These are phyloP conservation scores for Gorsachius goisagi DNA, from an alignment of 2,113 vertebrate species.

Conservation along the genomic window DNA sequence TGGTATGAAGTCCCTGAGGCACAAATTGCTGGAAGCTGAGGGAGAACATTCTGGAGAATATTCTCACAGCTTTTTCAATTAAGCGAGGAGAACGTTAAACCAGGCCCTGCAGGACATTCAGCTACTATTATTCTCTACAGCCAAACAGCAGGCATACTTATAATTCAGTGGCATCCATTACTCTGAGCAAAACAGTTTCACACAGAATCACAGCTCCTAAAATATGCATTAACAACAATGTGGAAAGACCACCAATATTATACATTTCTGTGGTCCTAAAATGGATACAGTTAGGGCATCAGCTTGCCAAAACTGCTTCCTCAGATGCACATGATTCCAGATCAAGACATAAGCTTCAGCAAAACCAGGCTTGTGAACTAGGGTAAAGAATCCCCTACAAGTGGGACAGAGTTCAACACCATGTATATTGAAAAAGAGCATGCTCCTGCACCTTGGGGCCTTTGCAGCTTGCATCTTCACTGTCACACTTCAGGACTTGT, in stretches of 20 bases:
- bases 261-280: background rate
- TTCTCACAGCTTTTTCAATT: conserved; percentile 35
- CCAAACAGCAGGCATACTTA: conserved; percentile 38
- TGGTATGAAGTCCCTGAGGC: conserved; percentile 15
- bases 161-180: background rate
- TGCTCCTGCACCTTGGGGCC: background rate
- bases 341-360: background rate
- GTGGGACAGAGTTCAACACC: background rate
- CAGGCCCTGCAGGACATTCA: background rate
- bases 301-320: background rate
- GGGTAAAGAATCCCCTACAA: background rate
- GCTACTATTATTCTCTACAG: conserved; percentile 53
- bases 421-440: background rate
- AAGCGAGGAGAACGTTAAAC: background rate
- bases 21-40: conserved; percentile 10
- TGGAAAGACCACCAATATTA: background rate
- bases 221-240: background rate
- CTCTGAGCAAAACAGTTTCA: background rate
- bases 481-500: background rate
- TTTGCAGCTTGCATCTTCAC: background rate
- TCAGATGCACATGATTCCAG: background rate
- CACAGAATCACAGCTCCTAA: background rate
- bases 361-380: background rate
- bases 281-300: background rate
- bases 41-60: conserved; percentile 32